Base-by-base conservation (phyloP, 2,113 vertebrate genomes). In the Labrus mixtus region DNA sequence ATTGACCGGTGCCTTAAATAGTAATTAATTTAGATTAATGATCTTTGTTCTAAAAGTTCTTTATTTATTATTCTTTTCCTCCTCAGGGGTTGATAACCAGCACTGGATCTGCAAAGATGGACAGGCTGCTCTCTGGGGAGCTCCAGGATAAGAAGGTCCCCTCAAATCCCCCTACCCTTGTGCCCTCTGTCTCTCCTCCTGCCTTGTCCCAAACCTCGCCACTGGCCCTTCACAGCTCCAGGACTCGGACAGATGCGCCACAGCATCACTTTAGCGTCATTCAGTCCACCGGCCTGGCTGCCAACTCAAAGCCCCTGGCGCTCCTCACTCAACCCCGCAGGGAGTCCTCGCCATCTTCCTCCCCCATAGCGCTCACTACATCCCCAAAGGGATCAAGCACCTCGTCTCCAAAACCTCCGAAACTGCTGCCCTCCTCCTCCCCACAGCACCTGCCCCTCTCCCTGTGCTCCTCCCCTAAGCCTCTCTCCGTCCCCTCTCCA, bases 221-320 rank as follows among this genome's bases (percentile, higher is more conserved):
- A 0, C 95, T 95, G 93, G 91, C 96, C 93, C 95, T 96, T 91
- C 96, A 96, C 91, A 94, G 96, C 93, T 95, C 96, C 95, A 95
- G 95, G 93, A 95, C 96, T 94, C 92, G 96, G 94, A 93, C 95
- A 84, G 96, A 97, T 89, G 96, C 96, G 79, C 91, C 93, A 88
- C 96, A 96, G 92, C 97, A 97, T 91, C 97, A 98, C 88, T 97
- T 97, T 88, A 99, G 98, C 87, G 97, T 99, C 82, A 99, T 99
- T 91, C 97, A 99, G 95, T 97, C 97, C 92, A 99, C 97, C 7
- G 97, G 97, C 91, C 91, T 98, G 93, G 96, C 96, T 74, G 92
- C 95, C 89, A 95, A 89, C 92, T 92, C 96, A 87, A 98, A 98
- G 89, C 96, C 97, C 82, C 93, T 97, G 90, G 95, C 97, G 76